Percentiles rank a stretch among this genome's conserved stretches.
These are phyloP conservation scores for Pardosa pseudoannulata DNA, from an alignment of 2,888 invertebrate species.

Conservation along the genomic window DNA sequence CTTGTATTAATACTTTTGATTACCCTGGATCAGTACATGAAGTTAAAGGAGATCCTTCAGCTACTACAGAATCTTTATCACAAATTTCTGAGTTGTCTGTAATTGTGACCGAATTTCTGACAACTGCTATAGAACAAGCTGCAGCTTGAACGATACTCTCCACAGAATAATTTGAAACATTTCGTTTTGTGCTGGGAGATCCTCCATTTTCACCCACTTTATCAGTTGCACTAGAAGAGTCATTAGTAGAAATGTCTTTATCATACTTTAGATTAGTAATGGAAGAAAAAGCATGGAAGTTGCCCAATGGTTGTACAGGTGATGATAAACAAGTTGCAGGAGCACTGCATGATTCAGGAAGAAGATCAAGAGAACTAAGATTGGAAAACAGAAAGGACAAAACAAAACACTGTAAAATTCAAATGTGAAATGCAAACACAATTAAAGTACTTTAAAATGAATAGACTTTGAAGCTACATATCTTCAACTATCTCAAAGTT, in stretches of 20 bases:
- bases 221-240: background rate
- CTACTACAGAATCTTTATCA: constrained; percentile 3
- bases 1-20: background rate
- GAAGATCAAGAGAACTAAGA: constrained; percentile 52
- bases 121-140: constrained; percentile 38
- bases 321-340: constrained; percentile 83
- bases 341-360: constrained; percentile 80
- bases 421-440: too few relatives aligned
- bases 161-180: constrained; percentile 26
- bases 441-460: too few relatives aligned
- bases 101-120: constrained; percentile 17
- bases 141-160: constrained; percentile 35
- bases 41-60: constrained; percentile 23
- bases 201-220: background rate
- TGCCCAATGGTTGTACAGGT: constrained; percentile 76
- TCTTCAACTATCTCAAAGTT: too few relatives aligned
- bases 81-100: constrained; percentile 24
- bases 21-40: constrained; percentile 38
- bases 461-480: too few relatives aligned
- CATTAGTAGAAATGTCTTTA: constrained; percentile 3
- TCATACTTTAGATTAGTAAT: background rate
- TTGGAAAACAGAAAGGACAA: background rate
- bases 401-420: background rate
- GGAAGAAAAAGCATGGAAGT: constrained; percentile 54
- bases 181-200: background rate